phyloP scores from a whole-genome alignment of 1,140 invertebrate species.

The Aphis gossypii region DNA sequence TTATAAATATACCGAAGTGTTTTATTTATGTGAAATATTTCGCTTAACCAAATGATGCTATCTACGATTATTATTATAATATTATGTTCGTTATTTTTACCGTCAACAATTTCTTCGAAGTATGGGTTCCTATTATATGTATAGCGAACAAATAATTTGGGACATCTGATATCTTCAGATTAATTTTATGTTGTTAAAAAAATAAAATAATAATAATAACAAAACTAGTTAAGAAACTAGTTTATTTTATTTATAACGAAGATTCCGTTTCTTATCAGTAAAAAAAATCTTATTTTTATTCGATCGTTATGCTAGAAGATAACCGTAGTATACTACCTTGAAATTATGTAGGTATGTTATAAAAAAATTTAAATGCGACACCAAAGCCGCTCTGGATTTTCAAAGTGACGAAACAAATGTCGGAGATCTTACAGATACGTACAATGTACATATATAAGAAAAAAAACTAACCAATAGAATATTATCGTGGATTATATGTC shows the following conservation, averaged over 20 bases:
- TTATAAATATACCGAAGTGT: neutral
- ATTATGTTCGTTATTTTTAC: neutral
- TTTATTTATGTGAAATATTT: neutral
- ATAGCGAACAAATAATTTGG: neutral
- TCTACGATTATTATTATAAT: constrained; percentile 2
- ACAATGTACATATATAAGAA: neutral
- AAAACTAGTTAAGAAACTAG: constrained; percentile 40
- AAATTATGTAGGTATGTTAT: neutral
- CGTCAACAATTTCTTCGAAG: neutral
- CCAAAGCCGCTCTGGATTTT: neutral
- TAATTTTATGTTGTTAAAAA: neutral
- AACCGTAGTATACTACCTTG: neutral
- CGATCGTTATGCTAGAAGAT: neutral
- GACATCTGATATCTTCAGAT: constrained; percentile 19
- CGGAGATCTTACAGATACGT: neutral
- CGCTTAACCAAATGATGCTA: neutral
- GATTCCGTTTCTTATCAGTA: constrained; percentile 11
- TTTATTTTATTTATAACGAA: constrained; percentile 20
- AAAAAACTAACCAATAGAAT: neutral
- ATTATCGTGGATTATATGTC: neutral
- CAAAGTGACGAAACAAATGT: constrained; percentile 10
- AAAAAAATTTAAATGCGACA: neutral
- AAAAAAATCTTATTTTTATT: constrained; percentile 11
- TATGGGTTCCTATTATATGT: neutral
- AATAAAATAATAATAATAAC: neutral